Base-by-base conservation (phyloP, 1,140 invertebrate genomes). In the Megalonaias nervosa region DNA sequence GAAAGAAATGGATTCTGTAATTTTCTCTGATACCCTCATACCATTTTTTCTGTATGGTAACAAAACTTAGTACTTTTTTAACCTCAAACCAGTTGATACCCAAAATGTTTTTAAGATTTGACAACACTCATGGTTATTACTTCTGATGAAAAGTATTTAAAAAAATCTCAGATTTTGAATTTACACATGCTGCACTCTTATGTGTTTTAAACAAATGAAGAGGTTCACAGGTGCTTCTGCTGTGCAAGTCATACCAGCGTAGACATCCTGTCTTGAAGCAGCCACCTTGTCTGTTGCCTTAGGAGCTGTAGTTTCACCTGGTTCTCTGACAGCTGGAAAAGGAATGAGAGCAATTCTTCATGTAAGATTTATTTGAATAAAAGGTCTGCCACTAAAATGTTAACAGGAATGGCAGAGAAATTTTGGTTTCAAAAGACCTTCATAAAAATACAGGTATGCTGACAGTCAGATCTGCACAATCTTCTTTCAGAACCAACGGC, bases 211-310 rank as follows among this genome's bases (percentile, higher is more conserved):
- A 62, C 19, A 23, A 62, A 62, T 62, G 23, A 62, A n/a, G 0
- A 5, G 6, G 21, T n/a, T 23, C 11, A 23, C 5, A 62, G 9
- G 60, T 62, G 21, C 9, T 62, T 23, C 11, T 19, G 31, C 23
- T 13, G 31, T 72, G 6, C 1, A 6, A 61, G 15, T 78, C 81
- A 72, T 82, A 92, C 91, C 90, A 17, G 94, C 93, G 87, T 95
- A 98, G 58, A 95, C 94, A 89, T 98, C 97, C 89, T 98, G 96
- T 70, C 95, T 92, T 0, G 95, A 94, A 21, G 94, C 93, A 65
- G 89, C 89, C 68, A 87, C 85, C 76, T 91, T 92, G 67, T 92
- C 87, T 70, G 90, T 23, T 67, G 81, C 26, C 65, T 85, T 87
- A n/a, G 77, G 19, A 31, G 79, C 58, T 0, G 75, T 58, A 17